Percentiles rank a stretch among this genome's conserved stretches.
These are phyloP conservation scores for Drepana falcataria DNA, from an alignment of 2,888 invertebrate species.

Conservation along the genomic window DNA sequence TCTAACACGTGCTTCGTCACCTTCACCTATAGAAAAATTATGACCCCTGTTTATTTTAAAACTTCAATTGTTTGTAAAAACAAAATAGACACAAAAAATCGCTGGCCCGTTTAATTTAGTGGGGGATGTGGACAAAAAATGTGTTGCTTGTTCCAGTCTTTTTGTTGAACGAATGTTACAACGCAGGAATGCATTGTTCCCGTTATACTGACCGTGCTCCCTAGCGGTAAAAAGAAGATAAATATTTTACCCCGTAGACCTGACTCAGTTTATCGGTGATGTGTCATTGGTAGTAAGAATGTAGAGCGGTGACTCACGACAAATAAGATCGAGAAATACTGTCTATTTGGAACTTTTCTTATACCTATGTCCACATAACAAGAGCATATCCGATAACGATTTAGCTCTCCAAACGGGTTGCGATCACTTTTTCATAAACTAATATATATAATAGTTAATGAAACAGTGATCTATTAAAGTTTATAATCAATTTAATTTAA, in stretches of 20 bases:
- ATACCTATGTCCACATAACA: too few species aligned
- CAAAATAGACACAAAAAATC: slow-evolving; percentile 37
- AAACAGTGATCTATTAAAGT: too few species aligned
- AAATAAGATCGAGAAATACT: slow-evolving; percentile 10
- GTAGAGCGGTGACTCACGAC: slow-evolving; percentile 41
- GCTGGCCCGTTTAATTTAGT: slow-evolving; percentile 74
- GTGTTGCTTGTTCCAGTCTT: slow-evolving; percentile 24
- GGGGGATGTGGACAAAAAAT: slow-evolving; percentile 68
- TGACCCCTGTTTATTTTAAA: not conserved
- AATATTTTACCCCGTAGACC: slow-evolving; percentile 44
- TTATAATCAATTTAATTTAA: too few species aligned
- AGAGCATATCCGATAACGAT: too few species aligned
- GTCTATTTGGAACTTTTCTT: not conserved
- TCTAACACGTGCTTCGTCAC: too few species aligned
- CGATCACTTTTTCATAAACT: too few species aligned
- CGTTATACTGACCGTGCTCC: slow-evolving; percentile 49
- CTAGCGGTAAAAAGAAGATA: slow-evolving; percentile 50
- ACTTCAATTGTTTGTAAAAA: not conserved
- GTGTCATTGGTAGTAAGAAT: slow-evolving; percentile 35
- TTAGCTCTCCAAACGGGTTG: too few species aligned
- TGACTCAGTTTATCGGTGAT: slow-evolving; percentile 46
- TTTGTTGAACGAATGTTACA: slow-evolving; percentile 68
- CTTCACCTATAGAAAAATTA: too few species aligned
- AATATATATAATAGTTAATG: too few species aligned
- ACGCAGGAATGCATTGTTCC: slow-evolving; percentile 71